Evolutionary conservation across 2,797 vertebrate species (phyloP), one percentile per base, ranked within the genome.

Genomic region (Pachyuromys duprasi): DNA sequence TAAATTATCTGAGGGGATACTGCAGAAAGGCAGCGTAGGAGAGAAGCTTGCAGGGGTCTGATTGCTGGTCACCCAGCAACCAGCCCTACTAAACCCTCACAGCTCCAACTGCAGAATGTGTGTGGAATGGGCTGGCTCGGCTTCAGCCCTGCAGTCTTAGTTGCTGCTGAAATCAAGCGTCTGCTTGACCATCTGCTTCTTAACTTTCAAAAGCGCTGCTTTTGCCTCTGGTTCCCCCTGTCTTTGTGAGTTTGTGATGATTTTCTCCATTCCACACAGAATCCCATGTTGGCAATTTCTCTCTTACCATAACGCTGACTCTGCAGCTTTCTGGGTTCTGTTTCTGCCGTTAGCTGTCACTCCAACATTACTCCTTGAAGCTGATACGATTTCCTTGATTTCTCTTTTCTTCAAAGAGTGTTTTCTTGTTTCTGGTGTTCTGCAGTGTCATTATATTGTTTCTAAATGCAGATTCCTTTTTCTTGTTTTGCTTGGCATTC

Each of bases 131-230:
- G 45, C 45, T 62, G 39, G 15, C 86, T 65, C 14, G 60, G 7
- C 74, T 63, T 42, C 8, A 15, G 76, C 14, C 1, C 78, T 49
- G 39, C 80, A 4, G 22, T 45, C 53, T 86, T 36, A n/a, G 67
- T 12, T 62, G 82, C 75, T 60, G 5, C 39, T 39, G 45, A 82
- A 74, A 12, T 89, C 81, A 79, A 49, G 28, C 49, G 86, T 39
- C 70, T 75, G 8, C 26, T 83, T 87, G 55, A 81, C 75, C 84
- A 72, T 81, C 80, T 94, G 91, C 81, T 80, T 86, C 86, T 74
- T 89, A 17, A 33, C 75, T 94, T 91, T 89, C 36, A 89, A 69
- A 78, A 67, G 31, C 63, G 60, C 33, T 89, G n/a, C 72, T 69
- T 60, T 89, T 55, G 65, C 42, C 57, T 90, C 49, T 53, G 57